phyloP scores from a whole-genome alignment of 2,888 invertebrate species.

The Sericinus montela region DNA sequence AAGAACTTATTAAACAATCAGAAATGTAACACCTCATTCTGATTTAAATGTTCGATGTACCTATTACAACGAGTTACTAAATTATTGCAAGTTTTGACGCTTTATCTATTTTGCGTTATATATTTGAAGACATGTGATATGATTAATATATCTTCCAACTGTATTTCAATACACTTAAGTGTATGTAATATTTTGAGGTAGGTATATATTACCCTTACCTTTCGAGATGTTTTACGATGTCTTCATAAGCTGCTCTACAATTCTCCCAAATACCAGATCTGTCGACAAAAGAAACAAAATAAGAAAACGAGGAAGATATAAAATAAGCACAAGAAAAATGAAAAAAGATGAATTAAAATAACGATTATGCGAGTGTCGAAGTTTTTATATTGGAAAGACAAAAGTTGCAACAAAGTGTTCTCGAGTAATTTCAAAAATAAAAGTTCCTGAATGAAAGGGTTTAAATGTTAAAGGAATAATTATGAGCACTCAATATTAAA shows the following conservation, averaged over 20 bases:
- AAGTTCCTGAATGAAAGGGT: constrained; percentile 66
- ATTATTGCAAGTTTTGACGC: no score
- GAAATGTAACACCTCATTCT: no score
- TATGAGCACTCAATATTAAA: constrained; percentile 78
- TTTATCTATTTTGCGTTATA: no score
- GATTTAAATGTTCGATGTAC: no score
- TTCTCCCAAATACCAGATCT: constrained; percentile 96
- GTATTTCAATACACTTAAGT: no score
- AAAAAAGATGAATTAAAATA: constrained; percentile 33
- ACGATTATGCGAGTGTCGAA: constrained; percentile 21
- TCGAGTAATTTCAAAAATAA: constrained; percentile 52
- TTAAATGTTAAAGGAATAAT: constrained; percentile 72
- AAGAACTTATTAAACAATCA: no score
- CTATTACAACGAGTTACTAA: no score
- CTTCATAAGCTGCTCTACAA: constrained; percentile 96
- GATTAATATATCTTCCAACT: no score
- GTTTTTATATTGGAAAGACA: constrained; percentile 34
- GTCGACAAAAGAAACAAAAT: constrained; percentile 73
- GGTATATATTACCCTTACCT: constrained; percentile 81
- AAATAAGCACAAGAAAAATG: constrained; percentile 35
- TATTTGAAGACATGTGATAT: no score
- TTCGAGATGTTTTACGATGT: constrained; percentile 96
- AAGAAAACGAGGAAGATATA: constrained; percentile 51
- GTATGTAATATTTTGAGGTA: constrained; percentile 23
- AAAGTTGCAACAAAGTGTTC: constrained; percentile 48